phyloP scores from a whole-genome alignment of 2,888 invertebrate genomes.

The Lasioglossum figueresi region DNA sequence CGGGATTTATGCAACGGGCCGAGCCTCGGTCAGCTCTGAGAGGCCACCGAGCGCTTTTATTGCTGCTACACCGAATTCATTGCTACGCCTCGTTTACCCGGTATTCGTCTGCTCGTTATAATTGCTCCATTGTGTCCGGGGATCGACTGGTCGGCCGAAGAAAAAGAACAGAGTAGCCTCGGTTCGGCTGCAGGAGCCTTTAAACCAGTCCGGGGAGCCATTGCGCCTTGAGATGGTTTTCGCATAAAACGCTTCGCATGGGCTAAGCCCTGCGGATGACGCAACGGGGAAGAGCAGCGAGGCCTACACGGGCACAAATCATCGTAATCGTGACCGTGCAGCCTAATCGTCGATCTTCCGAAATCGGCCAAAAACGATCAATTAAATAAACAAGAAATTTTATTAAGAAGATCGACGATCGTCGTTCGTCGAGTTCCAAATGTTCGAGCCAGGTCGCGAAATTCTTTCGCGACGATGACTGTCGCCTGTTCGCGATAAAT shows the following conservation, averaged over 20 bases:
- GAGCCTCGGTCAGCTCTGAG: slow-evolving; percentile 38
- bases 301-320: not conserved
- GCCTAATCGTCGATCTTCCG: not conserved
- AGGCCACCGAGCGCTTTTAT: slow-evolving; percentile 68
- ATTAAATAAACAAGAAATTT: not conserved
- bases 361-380: not conserved
- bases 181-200: not conserved
- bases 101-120: slow-evolving; percentile 73
- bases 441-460: not conserved
- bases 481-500: not conserved
- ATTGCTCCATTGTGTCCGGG: slow-evolving; percentile 66
- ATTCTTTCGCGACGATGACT: not conserved
- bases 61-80: slow-evolving; percentile 77
- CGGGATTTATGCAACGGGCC: slow-evolving; percentile 57
- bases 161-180: not conserved
- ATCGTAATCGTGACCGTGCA: not conserved
- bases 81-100: slow-evolving; percentile 77
- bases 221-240: slow-evolving; percentile 28
- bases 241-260: slow-evolving; percentile 33
- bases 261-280: not conserved
- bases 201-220: slow-evolving; percentile 32
- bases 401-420: not conserved
- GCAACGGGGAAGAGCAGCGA: not conserved
- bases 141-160: slow-evolving; percentile 6
- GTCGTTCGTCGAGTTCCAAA: not conserved